These are phyloP conservation scores for Fulica atra DNA, from an alignment of 2,113 vertebrate genomes.

Conservation along the genomic window DNA sequence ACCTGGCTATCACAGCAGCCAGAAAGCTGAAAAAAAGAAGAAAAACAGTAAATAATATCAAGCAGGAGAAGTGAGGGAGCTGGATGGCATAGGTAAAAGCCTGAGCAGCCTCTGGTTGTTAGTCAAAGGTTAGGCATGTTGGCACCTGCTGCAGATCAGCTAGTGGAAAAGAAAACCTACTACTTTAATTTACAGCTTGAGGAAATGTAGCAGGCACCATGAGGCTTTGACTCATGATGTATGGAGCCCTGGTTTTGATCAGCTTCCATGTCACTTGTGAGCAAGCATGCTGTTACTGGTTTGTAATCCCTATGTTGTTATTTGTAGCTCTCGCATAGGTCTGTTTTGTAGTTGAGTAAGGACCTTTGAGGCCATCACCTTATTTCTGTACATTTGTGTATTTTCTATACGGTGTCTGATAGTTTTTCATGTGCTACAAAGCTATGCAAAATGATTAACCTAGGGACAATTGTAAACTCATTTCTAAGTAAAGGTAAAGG, in stretches of 20 bases:
- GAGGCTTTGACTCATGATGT: neutral
- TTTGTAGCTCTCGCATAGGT: conserved; percentile 22
- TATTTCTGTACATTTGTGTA: neutral
- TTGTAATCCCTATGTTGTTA: neutral
- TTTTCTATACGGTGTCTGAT: neutral
- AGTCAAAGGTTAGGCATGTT: neutral
- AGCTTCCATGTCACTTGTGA: neutral
- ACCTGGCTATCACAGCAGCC: neutral
- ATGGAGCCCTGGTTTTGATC: conserved; percentile 32
- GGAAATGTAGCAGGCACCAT: conserved; percentile 6
- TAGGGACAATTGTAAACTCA: neutral
- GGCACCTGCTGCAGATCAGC: neutral
- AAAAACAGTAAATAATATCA: neutral
- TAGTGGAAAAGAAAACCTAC: neutral
- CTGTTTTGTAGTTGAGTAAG: neutral
- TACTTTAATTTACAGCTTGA: neutral
- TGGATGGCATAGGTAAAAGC: neutral
- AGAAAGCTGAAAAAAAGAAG: neutral
- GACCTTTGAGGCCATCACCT: neutral
- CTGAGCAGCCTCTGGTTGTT: neutral
- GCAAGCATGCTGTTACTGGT: neutral
- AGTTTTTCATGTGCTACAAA: neutral
- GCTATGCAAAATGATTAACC: neutral
- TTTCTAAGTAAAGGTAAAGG: neutral
- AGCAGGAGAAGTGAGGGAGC: neutral